Conservation (phyloP, 2,888 invertebrate genomes). For the Tricholauxania praeusta region DNA sequence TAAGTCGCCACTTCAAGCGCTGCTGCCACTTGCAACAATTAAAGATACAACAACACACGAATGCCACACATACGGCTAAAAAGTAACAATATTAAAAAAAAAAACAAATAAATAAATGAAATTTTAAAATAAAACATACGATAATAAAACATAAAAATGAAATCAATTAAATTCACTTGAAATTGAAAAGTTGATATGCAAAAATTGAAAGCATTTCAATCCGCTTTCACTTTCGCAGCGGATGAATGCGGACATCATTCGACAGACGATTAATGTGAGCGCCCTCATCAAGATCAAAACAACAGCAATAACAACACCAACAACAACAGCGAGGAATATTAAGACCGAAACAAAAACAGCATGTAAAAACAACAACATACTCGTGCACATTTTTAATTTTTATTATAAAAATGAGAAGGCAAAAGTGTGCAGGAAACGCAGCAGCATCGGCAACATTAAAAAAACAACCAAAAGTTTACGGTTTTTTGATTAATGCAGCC, state of each 20-base stretch:
- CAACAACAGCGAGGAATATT: neutral
- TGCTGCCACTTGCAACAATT: constrained; percentile 15
- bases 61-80: neutral
- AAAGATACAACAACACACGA: neutral
- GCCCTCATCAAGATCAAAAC: constrained; percentile 32
- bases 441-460: neutral
- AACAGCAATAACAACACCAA: neutral
- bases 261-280: constrained; percentile 24
- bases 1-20: neutral
- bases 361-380: too few relatives aligned
- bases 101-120: too few relatives aligned
- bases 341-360: constrained; percentile 1
- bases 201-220: constrained; percentile 33
- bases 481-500: constrained; percentile 35
- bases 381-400: constrained; percentile 8
- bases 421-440: neutral
- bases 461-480: neutral
- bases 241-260: neutral
- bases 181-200: constrained; percentile 38
- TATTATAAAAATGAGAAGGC: constrained; percentile 1
- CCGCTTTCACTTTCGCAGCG: constrained; percentile 37
- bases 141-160: neutral
- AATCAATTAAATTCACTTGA: constrained; percentile 21
- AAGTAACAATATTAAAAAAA: too few relatives aligned
- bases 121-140: too few relatives aligned